Conservation (phyloP, 2,113 vertebrate species). For the Cairina moschata region DNA sequence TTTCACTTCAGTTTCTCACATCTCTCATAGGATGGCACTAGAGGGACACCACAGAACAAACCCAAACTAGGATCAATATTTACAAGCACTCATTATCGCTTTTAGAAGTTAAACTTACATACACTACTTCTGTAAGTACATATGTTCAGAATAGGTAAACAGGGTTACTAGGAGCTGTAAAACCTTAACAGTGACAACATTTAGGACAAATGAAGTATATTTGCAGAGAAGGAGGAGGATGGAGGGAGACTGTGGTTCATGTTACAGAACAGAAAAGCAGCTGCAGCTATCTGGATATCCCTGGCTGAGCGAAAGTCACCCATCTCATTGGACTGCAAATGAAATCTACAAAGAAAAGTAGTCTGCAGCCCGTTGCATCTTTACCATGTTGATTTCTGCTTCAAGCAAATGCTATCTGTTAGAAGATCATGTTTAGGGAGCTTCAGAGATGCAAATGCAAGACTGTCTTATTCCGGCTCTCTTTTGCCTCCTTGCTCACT, state of each 20-base stretch:
- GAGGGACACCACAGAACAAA: background rate
- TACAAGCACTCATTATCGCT: background rate
- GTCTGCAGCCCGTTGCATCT: background rate
- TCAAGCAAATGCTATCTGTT: background rate
- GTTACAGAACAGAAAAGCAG: background rate
- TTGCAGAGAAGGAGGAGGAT: background rate
- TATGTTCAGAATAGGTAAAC: background rate
- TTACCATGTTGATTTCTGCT: background rate
- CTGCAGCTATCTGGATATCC: background rate
- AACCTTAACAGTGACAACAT: background rate
- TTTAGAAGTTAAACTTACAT: background rate
- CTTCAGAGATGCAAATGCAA: background rate
- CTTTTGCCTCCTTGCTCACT: background rate
- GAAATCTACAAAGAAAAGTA: background rate
- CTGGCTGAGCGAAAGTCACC: background rate
- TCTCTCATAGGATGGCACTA: background rate
- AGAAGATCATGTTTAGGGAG: background rate
- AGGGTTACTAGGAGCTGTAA: background rate
- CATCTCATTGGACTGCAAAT: background rate
- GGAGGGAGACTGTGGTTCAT: background rate
- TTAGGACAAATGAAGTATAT: background rate
- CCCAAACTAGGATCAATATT: background rate
- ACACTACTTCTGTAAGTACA: background rate
- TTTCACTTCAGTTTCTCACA: background rate
- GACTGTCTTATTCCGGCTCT: background rate